Conservation (phyloP, 2,888 invertebrate genomes). For the Agrotis exclamationis region DNA sequence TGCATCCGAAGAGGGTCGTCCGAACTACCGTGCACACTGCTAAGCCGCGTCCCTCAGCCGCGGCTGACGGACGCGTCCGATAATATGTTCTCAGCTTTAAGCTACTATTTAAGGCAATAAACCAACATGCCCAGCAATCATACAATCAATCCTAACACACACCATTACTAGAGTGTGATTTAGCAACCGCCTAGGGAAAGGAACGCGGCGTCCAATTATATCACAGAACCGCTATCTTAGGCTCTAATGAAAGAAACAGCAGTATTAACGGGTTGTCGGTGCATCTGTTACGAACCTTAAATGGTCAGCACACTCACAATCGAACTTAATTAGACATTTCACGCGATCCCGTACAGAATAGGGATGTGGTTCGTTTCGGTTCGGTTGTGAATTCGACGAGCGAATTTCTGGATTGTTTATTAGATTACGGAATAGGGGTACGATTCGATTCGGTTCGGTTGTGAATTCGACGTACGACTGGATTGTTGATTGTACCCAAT, state of each 20-base stretch:
- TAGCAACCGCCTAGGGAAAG: constrained; percentile 38
- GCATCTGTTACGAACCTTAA: constrained; percentile 65
- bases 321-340: constrained; percentile 79
- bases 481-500: constrained; percentile 11
- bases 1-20: too few relatives aligned
- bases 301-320: constrained; percentile 69
- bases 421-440: constrained; percentile 41
- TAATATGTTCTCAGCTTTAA: too few relatives aligned
- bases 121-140: constrained; percentile 22
- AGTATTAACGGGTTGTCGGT: constrained; percentile 58
- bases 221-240: constrained; percentile 53
- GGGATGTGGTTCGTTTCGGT: constrained; percentile 51
- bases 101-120: constrained; percentile 22
- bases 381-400: constrained; percentile 29
- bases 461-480: constrained; percentile 14
- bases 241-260: constrained; percentile 58
- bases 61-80: too few relatives aligned
- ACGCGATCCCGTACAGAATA: constrained; percentile 70
- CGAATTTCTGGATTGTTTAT: constrained; percentile 11
- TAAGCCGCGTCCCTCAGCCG: too few relatives aligned
- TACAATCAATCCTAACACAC: constrained; percentile 33
- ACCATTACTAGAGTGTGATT: constrained; percentile 54
- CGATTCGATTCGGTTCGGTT: constrained; percentile 48
- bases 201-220: constrained; percentile 54
- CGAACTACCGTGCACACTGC: too few relatives aligned